A percentile compares a stretch with the other conserved stretches of the same genome.
Evolutionary conservation across 1,140 invertebrate genomes (phyloP).

Genomic region (Choristoneura fumiferana): DNA sequence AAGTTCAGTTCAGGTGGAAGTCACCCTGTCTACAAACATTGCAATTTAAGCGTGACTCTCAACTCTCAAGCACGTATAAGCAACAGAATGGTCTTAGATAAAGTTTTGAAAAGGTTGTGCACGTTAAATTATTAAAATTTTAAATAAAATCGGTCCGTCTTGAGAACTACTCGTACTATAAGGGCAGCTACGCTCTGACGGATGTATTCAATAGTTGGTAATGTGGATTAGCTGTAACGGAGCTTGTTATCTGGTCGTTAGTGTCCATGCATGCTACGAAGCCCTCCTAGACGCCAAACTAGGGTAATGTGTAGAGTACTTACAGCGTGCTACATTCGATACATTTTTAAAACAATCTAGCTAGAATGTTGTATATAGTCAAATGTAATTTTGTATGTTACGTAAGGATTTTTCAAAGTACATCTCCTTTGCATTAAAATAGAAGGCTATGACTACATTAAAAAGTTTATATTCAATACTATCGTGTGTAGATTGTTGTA

Average conservation of each 20-base stretch:
- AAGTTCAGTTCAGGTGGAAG: neutral
- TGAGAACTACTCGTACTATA: neutral
- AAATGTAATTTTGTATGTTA: conserved; percentile 75
- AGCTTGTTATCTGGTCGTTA: conserved; percentile 33
- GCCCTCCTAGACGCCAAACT: conserved; percentile 56
- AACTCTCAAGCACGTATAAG: conserved; percentile 19
- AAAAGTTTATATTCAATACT: conserved; percentile 69
- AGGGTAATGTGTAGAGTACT: conserved; percentile 55
- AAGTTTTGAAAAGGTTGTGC: conserved; percentile 72
- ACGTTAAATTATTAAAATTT: conserved; percentile 57
- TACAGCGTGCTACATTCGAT: conserved; percentile 42
- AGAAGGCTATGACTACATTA: conserved; percentile 68
- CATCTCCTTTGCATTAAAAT: conserved; percentile 72
- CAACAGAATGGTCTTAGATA: conserved; percentile 32
- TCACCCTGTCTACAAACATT: conserved; percentile 11
- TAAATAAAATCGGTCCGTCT: conserved; percentile 62
- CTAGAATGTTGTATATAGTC: conserved; percentile 72
- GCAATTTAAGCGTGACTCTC: conserved; percentile 22
- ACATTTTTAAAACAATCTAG: conserved; percentile 53
- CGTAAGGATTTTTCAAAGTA: conserved; percentile 69
- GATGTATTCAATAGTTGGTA: conserved; percentile 12
- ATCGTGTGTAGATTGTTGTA: conserved; percentile 76
- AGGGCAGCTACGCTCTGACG: neutral
- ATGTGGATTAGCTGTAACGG: no score
- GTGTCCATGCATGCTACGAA: conserved; percentile 61